Evolutionary conservation across 1,140 invertebrate genomes (phyloP), one percentile per base, ranked within the genome.

Genomic region (Drosophila tristis): DNA sequence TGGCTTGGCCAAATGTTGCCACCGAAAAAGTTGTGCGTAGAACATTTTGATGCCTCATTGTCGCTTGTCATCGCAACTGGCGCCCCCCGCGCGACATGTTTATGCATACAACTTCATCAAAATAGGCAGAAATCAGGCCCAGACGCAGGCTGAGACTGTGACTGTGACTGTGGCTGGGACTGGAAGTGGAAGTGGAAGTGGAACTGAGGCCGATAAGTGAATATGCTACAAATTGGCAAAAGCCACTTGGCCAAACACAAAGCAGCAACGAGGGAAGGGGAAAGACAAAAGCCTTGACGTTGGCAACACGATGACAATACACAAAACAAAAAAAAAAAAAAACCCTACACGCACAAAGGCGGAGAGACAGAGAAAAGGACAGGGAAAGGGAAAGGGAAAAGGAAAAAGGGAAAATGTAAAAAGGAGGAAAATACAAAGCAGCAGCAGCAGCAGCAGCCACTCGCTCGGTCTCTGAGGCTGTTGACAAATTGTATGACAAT

Each of bases 401-500:
- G 48, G 23, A 3, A 64, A 42, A 50, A 50, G 20, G 26, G 51
- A 4, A 54, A 48, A 29, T 44, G 48, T 31, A 53, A 70, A 71
- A 53, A 50, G 55, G 15, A 47, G 23, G 23, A 49, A 43, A 60
- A 74, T 45, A 74, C 72, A 74, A 74, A 66, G 72, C 54, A 51
- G 72, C 54, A 51, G 72, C 62, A 73, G 77, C 73, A 66, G 72
- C 54, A 51, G 72, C 54, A 51, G 72, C 62, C 77, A 80, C 73
- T 79, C 74, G 78, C 48, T 73, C 6, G 35, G 11, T 39, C 11
- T 39, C 57, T 64, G 78, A 31, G 51, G 71, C 85, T 90, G 84
- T 89, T 89, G 84, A 89, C 84, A 89, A 89, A 89, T 89, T 89
- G 84, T 89, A 84, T 89, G 85, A 89, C 84, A 89, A 89, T 89